Evolutionary conservation across 2,888 invertebrate species (phyloP).

Genomic region (Scaptomyza tumidula): DNA sequence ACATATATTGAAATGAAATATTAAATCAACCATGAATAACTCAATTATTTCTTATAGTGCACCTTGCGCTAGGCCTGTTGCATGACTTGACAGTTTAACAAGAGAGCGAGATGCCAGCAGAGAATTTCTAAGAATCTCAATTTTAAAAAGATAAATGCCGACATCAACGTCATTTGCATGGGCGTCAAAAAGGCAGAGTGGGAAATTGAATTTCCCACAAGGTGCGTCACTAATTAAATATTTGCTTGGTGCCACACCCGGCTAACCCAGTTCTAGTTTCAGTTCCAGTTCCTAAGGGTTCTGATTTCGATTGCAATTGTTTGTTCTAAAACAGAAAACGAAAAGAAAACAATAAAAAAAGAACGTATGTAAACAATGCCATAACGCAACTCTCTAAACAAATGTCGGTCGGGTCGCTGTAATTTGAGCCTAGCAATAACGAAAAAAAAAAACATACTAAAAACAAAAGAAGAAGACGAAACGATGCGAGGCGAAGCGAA

Average conservation of each 20-base stretch:
- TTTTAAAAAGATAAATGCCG: conserved; percentile 50
- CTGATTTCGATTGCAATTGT: conserved; percentile 75
- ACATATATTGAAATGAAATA: no score
- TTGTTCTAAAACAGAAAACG: conserved; percentile 30
- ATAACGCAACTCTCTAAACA: conserved; percentile 43
- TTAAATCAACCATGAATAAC: no score
- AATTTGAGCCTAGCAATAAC: conserved; percentile 53
- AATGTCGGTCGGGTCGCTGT: conserved; percentile 53
- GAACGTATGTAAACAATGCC: conserved; percentile 55
- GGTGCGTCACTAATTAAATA: conserved; percentile 77
- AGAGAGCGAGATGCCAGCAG: conserved; percentile 1
- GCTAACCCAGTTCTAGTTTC: conserved; percentile 74
- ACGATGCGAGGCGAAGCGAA: neutral
- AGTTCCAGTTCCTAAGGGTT: conserved; percentile 51
- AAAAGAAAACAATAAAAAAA: conserved; percentile 20
- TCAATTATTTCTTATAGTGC: neutral
- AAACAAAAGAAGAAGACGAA: conserved; percentile 14
- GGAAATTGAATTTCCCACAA: conserved; percentile 66
- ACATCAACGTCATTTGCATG: conserved; percentile 52
- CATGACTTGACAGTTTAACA: conserved; percentile 54
- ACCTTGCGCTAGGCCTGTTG: neutral
- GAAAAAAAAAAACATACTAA: conserved; percentile 4
- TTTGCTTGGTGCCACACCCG: conserved; percentile 64
- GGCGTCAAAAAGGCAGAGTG: conserved; percentile 8
- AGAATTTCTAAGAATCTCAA: conserved; percentile 60